Evolutionary conservation across 1,140 invertebrate genomes (phyloP), one percentile per base, ranked within the genome.

Genomic region (Drosophila funebris): DNA sequence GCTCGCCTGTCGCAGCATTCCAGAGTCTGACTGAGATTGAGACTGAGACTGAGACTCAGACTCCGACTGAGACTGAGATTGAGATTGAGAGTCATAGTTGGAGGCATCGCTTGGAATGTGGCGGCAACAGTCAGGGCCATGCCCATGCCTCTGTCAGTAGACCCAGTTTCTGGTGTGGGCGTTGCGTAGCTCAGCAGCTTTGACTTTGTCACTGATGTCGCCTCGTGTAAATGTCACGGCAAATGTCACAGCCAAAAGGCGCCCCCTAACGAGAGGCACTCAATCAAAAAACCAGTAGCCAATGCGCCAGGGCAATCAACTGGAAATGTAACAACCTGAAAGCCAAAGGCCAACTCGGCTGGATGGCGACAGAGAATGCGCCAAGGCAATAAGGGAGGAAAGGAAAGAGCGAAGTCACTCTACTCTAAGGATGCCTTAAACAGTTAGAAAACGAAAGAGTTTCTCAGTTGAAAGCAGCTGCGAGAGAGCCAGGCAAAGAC

Each of bases 171-270:
- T 48, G 43, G 78, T 60, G 81, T 85, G 78, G 82, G 82, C 75
- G 82, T 87, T 87, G 82, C 82, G 82, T 88, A 88, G 78, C 67
- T 61, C 82, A 72, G 78, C 82, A 87, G 83, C 44, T 76, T 57
- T 56, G 57, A 64, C 54, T 84, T 69, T 84, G 80, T 76, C 72
- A 60, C 75, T 14, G 69, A 52, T 85, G 82, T 85, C 82, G 78
- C 74, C 62, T 53, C 71, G 71, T 68, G 71, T 85, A 87, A 85
- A 85, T 87, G 82, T 85, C 82, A 84, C 62, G 61, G 81, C 73
- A 80, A 84, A 85, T 85, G 81, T 73, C 79, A 81, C 58, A n/a
- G 22, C 22, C 22, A 24, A 2, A 41, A 57, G 76, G 60, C 56
- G 36, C 24, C 39, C 22, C 24, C 46, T 18, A 58, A 54, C 27